Evolutionary conservation across 2,113 vertebrate species (phyloP).

Genomic region (Ciconia stormi): DNA sequence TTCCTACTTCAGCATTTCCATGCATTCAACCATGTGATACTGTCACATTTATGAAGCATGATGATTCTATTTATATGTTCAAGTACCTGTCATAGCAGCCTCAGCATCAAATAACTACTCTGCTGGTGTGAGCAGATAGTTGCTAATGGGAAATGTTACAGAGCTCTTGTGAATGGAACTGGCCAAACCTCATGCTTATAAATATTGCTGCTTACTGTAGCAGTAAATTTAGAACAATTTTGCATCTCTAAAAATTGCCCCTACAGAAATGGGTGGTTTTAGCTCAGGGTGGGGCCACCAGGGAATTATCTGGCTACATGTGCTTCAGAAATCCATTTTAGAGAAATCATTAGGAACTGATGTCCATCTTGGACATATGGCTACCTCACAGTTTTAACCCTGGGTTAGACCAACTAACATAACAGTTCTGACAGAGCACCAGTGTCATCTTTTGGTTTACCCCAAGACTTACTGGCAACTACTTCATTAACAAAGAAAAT

Average conservation of each 20-base stretch:
- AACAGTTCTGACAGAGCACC: not conserved
- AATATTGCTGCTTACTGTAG: not conserved
- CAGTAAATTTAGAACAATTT: not conserved
- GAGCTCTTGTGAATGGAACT: not conserved
- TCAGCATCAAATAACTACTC: not conserved
- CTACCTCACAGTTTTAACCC: not conserved
- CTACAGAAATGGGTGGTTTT: not conserved
- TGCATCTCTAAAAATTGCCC: not conserved
- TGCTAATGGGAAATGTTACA: not conserved
- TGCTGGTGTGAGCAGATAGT: not conserved
- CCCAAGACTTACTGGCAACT: not conserved
- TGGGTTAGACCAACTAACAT: not conserved
- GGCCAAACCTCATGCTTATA: not conserved
- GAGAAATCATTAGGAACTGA: not conserved
- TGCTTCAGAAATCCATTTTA: not conserved
- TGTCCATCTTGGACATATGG: not conserved
- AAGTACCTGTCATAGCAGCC: not conserved
- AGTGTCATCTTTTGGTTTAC: not conserved
- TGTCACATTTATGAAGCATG: not conserved
- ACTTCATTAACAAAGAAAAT: not conserved
- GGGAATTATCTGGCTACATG: not conserved
- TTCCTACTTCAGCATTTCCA: constrained; percentile 33
- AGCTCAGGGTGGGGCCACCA: not conserved
- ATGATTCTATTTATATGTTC: constrained; percentile 31
- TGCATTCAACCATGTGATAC: not conserved